A percentile compares a stretch with the other conserved stretches of the same genome.
phyloP scores from a whole-genome alignment of 2,888 invertebrate species.

The Acanthosepion esculentum region DNA sequence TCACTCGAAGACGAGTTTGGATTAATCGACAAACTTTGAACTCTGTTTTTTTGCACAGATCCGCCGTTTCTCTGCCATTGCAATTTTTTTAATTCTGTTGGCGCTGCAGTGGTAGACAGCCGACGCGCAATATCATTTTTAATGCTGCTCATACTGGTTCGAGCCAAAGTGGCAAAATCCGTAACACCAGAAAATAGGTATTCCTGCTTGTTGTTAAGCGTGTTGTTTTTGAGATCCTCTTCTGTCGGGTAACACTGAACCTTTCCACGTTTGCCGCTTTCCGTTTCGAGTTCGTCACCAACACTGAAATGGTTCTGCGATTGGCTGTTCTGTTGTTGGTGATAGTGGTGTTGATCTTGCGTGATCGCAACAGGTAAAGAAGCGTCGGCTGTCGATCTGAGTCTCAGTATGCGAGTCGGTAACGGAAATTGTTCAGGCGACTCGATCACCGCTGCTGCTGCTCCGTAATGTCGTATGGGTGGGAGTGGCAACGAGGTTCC shows the following conservation, averaged over 20 bases:
- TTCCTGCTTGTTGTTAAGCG: neutral
- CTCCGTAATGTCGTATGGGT: neutral
- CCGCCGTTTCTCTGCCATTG: neutral
- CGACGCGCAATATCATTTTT: neutral
- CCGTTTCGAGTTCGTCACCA: neutral
- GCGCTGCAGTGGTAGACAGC: neutral
- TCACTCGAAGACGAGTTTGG: neutral
- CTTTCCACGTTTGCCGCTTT: neutral
- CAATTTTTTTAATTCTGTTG: neutral
- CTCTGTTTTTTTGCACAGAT: neutral
- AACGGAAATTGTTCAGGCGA: neutral
- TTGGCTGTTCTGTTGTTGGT: neutral
- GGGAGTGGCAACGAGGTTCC: slow-evolving; percentile 2
- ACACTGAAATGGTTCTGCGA: neutral
- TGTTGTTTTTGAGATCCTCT: neutral
- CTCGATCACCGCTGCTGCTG: neutral
- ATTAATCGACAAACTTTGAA: neutral
- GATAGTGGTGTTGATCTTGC: neutral
- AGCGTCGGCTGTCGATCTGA: neutral
- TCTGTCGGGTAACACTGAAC: neutral
- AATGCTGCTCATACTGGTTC: slow-evolving; percentile 22
- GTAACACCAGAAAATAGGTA: neutral
- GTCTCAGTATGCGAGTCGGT: neutral
- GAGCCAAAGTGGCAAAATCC: slow-evolving; percentile 43
- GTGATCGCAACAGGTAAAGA: neutral